Evolutionary conservation across 2,113 vertebrate genomes (phyloP), one percentile per base, ranked within the genome.

Genomic region (Albula glossodonta): DNA sequence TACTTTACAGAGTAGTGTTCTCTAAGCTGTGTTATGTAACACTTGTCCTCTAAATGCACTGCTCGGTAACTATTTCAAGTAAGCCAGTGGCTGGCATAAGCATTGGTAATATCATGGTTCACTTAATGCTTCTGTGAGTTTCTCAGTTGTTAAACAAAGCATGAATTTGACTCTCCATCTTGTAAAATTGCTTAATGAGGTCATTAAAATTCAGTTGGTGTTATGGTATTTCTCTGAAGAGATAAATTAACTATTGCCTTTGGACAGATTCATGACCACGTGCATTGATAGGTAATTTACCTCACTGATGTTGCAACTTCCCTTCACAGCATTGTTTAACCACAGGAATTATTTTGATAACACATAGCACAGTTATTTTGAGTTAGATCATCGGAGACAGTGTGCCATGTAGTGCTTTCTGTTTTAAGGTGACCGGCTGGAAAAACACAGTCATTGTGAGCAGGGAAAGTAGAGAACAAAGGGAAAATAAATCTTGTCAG

Each of bases 391-490:
- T 86, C 25, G 11, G 41, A 82, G 63, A 81, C 84, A 78, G 66
- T 49, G 25, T 41, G n/a, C 25, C n/a, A n/a, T 83, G 81, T 85
- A 50, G 63, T 77, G 83, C 49, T 80, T 13, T 48, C 17, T 83
- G 77, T 25, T 51, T 22, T 84, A 57, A 78, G 52, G 56, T 78
- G 80, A 60, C 86, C 81, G 84, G 82, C 87, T 82, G 77, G 17
- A 84, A 78, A 80, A 86, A 74, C 80, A 51, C 52, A 31, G 41
- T 17, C 31, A 85, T 83, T 84, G 80, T 86, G 79, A 70, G 80
- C 41, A 51, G 63, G 48, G 82, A 86, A 84, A 82, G 51, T 63
- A 51, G 13, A 19, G 74, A 86, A 88, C 78, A 84, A 87, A 85
- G 41, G 78, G 74, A 22, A 79, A 87, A 83, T 60, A 82, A 87